Base-by-base conservation (phyloP, 2,888 invertebrate species). In the Bibio marci region DNA sequence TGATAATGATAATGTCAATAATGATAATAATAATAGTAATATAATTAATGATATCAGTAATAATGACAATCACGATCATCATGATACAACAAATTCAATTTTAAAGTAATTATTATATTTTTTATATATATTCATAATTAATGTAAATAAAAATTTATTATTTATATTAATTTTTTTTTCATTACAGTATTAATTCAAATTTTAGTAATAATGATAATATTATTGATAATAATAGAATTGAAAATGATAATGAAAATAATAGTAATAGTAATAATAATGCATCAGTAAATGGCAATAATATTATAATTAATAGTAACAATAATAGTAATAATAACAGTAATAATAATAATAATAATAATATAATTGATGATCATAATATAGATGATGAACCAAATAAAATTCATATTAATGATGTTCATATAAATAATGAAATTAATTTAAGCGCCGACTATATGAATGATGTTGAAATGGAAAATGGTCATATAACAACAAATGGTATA, bases 51-150 rank as follows among this genome's bases (percentile, higher is more conserved):
- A 32, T 25, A 38, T 26, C 27, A 31, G 26, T 27, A 25, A 35
- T 43, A 69, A 70, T 48, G 70, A 72, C 44, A 73, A 71, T 58
- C 70, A 71, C 54, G 74, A 77, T 57, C 22, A 8, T 6, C 5
- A 22, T 22, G 8, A 22, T 22, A n/a, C n/a, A n/a, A n/a, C n/a
- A n/a, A 22, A 22, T 22, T 22, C 22, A 22, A 22, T 22, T 22
- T 22, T 22, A 22, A 22, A 22, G 22, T 22, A 22, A 22, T 4
- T 22, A 22, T 22, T 22, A 4, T 22, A 6, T 22, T 22, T 8
- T 22, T 22, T 22, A 6, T 11, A 13, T 14, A 7, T 31, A 4
- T 14, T 13, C 7, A 31, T 11, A 31, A 13, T 13, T 31, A n/a
- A n/a, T 15, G 7, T 15, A 11, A 7, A 14, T 30, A 31, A 30